Conservation (phyloP, 2,797 vertebrate species). For the Melanotaenia pygmaea region DNA sequence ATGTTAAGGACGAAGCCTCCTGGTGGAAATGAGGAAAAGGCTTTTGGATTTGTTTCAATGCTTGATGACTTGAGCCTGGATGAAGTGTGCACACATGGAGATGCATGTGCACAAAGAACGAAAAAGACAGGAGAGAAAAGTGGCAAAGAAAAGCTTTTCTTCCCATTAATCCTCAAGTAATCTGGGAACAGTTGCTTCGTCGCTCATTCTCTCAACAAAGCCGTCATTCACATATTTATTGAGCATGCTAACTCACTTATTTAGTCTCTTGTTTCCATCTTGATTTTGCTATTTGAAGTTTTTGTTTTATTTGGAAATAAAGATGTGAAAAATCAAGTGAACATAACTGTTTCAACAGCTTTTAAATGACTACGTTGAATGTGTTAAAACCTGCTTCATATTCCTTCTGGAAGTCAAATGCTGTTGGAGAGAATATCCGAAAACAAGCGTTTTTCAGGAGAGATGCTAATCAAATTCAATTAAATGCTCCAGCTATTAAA, state of each 20-base stretch:
- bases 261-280: background rate
- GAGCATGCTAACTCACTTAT: background rate
- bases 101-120: background rate
- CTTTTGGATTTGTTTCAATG: constrained; percentile 57
- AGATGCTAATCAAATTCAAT: background rate
- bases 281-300: background rate
- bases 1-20: constrained; percentile 60
- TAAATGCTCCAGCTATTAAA: background rate
- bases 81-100: constrained; percentile 10
- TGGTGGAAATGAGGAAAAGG: constrained; percentile 22
- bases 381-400: background rate
- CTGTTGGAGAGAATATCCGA: background rate
- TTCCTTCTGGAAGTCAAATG: background rate
- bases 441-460: background rate
- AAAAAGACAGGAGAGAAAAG: background rate
- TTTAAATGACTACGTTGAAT: background rate
- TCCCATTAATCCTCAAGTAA: constrained; percentile 42
- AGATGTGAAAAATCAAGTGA: background rate
- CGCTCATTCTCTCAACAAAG: constrained; percentile 16
- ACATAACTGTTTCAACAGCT: background rate
- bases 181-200: constrained; percentile 26
- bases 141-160: constrained; percentile 1
- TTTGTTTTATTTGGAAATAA: background rate
- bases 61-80: constrained; percentile 58
- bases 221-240: constrained; percentile 13